Conservation (phyloP, 2,797 vertebrate species). For the Alfaro cultratus region DNA sequence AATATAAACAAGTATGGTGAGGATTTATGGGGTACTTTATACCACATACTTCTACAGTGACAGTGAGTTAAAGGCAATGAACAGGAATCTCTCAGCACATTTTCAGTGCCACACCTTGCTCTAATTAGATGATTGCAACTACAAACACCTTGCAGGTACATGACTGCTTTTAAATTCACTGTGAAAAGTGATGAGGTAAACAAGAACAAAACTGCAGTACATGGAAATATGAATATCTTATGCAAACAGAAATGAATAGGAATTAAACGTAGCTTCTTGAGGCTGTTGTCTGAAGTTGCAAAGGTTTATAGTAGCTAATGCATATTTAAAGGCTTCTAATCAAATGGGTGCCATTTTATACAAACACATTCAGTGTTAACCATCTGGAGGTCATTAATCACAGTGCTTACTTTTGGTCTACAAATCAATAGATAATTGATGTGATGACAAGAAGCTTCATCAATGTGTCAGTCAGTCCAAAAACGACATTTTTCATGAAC, state of each 20-base stretch:
- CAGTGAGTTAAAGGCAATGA: not conserved
- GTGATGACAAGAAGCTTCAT: slow-evolving; percentile 2
- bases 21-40: slow-evolving; percentile 2
- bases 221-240: not conserved
- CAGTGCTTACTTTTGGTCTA: not conserved
- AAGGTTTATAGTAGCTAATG: not conserved
- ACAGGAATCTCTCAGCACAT: not conserved
- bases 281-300: not conserved
- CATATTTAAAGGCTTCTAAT: not conserved
- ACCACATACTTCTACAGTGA: not conserved
- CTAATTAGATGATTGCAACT: slow-evolving; percentile 4
- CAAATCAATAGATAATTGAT: slow-evolving; percentile 17
- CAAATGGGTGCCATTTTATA: not conserved
- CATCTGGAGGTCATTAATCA: not conserved
- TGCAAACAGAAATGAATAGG: not conserved
- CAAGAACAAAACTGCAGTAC: not conserved
- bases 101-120: slow-evolving; percentile 6
- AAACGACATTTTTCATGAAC: not conserved
- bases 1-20: slow-evolving; percentile 6
- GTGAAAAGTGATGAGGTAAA: not conserved
- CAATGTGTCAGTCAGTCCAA: not conserved
- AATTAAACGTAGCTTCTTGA: not conserved
- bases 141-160: not conserved
- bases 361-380: not conserved
- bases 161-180: slow-evolving; percentile 14